A percentile compares a stretch with the other conserved stretches of the same genome.
Evolutionary conservation across 2,113 vertebrate species (phyloP).

Genomic region (Cyprinodon variegatus): DNA sequence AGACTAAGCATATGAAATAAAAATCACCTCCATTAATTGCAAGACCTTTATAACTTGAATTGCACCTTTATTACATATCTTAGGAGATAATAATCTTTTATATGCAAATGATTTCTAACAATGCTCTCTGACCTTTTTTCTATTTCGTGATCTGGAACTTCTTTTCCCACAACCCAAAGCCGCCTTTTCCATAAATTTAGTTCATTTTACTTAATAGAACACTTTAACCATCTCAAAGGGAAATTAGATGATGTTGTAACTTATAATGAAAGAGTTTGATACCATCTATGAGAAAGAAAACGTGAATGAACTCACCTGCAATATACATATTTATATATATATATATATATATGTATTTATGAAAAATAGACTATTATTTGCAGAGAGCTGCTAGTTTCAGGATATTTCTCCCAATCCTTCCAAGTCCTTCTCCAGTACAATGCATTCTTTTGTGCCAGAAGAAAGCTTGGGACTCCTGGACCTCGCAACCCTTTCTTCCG

Average conservation of each 20-base stretch:
- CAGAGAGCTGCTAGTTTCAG: not conserved
- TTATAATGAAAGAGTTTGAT: no score
- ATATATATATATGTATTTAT: not conserved
- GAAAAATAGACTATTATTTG: not conserved
- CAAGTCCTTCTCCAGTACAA: not conserved
- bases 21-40: no score
- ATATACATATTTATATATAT: no score
- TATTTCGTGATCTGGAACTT: no score
- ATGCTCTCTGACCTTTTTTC: no score
- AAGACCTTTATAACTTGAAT: not conserved
- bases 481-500: not conserved
- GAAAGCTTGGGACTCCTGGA: slow-evolving; percentile 1
- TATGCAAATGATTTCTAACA: not conserved
- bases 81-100: not conserved
- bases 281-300: not conserved
- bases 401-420: slow-evolving; percentile 10
- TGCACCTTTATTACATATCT: not conserved
- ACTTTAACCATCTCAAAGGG: no score
- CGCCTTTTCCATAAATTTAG: not conserved
- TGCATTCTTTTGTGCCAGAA: slow-evolving; percentile 2
- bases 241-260: no score
- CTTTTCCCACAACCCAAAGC: not conserved
- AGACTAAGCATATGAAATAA: not conserved
- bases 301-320: slow-evolving; percentile 8
- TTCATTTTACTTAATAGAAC: no score